Base-by-base conservation (phyloP, 2,888 invertebrate species). In the Dasysyrphus albostriatus region DNA sequence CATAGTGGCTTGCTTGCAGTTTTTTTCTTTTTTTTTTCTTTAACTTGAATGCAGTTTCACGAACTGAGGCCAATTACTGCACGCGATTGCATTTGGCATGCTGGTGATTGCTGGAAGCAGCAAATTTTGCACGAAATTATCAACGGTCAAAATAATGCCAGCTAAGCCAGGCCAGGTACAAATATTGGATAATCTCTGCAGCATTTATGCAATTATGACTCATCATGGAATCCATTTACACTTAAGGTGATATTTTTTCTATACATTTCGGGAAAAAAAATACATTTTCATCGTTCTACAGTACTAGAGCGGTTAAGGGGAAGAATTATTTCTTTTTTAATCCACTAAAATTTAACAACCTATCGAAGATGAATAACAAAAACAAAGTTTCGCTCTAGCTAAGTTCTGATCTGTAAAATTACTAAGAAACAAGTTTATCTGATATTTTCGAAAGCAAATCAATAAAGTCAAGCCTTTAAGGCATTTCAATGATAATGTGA, bases 81-180 rank as follows among this genome's bases (percentile, higher is more conserved):
- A 83, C 83, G 83, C 83, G 83, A 83, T 83, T 83, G 70, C 69
- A 70, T 83, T 73, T 73, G 54, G 49, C 39, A 73, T 59, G 59
- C 24, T 54, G 14, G 10, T 47, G 49, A 77, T 56, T 47, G 56
- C 32, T 39, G 39, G 56, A 49, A 34, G 47, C 29, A 65, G 34
- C 19, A 39, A 56, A 49, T 42, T 72, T 69, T 44, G 37, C 56
- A 76, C 56, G 56, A 47, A 74, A 61, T 69, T 70, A 24, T 44
- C 37, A 24, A 24, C 44, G 54, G 19, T 63, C 54, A 58, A 49
- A 49, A 67, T 49, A n/a, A 49, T 34, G 5, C 19, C 9, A 16
- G 1, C 0, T 3, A 5, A 6, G 8, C 3, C 0, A 24, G 24
- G 3, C 24, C 24, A 2, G 24, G 24, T 24, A 24, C 24, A 24